Conservation (phyloP, 1,140 invertebrate genomes). For the Sarcophaga bullata region DNA sequence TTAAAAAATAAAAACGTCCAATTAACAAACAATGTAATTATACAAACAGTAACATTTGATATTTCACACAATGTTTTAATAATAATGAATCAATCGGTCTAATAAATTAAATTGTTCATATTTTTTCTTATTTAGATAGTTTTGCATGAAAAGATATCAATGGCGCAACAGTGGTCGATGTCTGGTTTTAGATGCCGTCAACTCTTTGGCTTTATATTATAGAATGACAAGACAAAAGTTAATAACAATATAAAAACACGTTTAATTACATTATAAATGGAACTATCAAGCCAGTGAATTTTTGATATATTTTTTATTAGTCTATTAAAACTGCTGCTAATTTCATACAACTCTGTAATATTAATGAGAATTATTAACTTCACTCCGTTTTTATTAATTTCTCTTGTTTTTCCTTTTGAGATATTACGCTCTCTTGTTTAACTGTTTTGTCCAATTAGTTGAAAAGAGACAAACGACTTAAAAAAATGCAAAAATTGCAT, state of each 20-base stretch:
- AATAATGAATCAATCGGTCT: no score
- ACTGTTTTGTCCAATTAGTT: constrained; percentile 27
- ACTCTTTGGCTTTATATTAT: neutral
- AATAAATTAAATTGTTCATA: no score
- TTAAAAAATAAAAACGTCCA: neutral
- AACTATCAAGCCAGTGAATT: no score
- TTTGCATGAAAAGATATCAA: no score
- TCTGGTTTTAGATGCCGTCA: no score
- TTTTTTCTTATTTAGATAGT: no score
- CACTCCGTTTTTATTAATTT: neutral
- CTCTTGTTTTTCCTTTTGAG: neutral
- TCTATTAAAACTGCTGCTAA: neutral
- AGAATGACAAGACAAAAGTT: constrained; percentile 5
- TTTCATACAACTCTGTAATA: neutral
- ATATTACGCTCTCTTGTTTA: constrained; percentile 14
- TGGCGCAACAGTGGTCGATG: no score
- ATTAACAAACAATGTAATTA: no score
- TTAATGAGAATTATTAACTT: neutral
- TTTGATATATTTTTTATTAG: no score
- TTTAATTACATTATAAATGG: constrained; percentile 8
- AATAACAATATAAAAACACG: neutral
- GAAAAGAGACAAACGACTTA: constrained; percentile 26
- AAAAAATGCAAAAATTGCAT: constrained; percentile 27
- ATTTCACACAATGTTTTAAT: no score
- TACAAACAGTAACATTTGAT: no score